A percentile compares a stretch with the other conserved stretches of the same genome.
phyloP scores from a whole-genome alignment of 2,888 invertebrate genomes.

The Imbricaverruca yamaguchii region DNA sequence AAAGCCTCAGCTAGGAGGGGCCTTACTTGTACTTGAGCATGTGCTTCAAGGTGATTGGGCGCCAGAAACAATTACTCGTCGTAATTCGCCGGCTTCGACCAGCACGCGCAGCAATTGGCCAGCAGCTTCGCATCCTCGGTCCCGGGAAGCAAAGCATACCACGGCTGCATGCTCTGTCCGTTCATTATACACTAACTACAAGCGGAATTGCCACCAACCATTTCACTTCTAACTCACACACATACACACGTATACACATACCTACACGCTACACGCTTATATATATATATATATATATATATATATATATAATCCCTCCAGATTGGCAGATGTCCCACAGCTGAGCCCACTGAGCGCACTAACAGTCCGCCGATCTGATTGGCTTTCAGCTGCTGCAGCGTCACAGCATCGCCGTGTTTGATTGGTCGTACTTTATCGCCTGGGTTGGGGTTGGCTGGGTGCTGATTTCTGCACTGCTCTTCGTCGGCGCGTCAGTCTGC shows the following conservation, averaged over 20 bases:
- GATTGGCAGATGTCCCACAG: too few relatives aligned
- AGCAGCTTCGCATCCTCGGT: too few relatives aligned
- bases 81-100: not conserved
- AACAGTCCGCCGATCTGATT: not conserved
- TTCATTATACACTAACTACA: too few relatives aligned
- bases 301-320: too few relatives aligned
- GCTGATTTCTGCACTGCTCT: constrained; percentile 62
- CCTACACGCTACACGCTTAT: too few relatives aligned
- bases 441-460: constrained; percentile 74
- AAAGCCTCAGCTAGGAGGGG: not conserved
- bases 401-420: constrained; percentile 13
- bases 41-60: not conserved
- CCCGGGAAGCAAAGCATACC: too few relatives aligned
- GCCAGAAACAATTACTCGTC: too few relatives aligned
- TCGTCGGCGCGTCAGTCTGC: constrained; percentile 89
- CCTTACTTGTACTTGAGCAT: not conserved
- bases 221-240: too few relatives aligned
- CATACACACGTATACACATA: too few relatives aligned
- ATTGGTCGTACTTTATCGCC: constrained; percentile 23
- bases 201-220: too few relatives aligned
- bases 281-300: too few relatives aligned
- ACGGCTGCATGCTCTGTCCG: too few relatives aligned
- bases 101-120: not conserved
- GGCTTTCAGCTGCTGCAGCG: constrained; percentile 20
- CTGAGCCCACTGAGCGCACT: not conserved